Base-by-base conservation (phyloP, 2,888 invertebrate genomes). In the Proisotoma minuta region DNA sequence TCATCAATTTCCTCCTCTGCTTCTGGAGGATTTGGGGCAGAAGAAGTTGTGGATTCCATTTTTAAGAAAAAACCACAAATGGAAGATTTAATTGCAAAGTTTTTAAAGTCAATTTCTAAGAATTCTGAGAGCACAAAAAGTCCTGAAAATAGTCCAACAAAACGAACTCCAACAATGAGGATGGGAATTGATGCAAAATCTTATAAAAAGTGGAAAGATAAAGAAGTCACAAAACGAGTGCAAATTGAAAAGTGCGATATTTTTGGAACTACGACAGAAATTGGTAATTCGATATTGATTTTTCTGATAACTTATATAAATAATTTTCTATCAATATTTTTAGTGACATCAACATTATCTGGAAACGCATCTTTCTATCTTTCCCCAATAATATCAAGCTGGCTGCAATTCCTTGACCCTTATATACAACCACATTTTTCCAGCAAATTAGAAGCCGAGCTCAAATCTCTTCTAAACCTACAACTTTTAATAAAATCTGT, bases 61-160 rank as follows among this genome's bases (percentile, higher is more conserved):
- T 68, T 65, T 50, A 61, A 61, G 47, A 60, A 61, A 18, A 56
- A 69, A 12, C 65, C 61, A 20, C 60, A 70, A 40, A 47, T 71
- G 28, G 69, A 73, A 63, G 57, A 56, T 43, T 57, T 66, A 34
- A 65, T 71, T 34, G 57, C 57, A 10, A 71, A 70, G 50, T 73
- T 73, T 48, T 60, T 68, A 53, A 64, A 59, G 12, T 66, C 66
- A 10, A 65, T n/a, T 63, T 24, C 18, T 34, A 15, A 34, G 10
- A 26, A 3, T 20, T 27, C 26, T 18, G 20, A n/a, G 20, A 39
- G 23, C 53, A 8, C n/a, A 3, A 27, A n/a, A 60, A 63, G 48
- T 57, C 60, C 1, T 59, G 63, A 60, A 57, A 57, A 18, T 56
- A 63, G 57, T 63, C 43, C 43, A 5, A 12, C 43, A n/a, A 43